Conservation (phyloP, 2,113 vertebrate species). For the Pelodiscus sinensis region DNA sequence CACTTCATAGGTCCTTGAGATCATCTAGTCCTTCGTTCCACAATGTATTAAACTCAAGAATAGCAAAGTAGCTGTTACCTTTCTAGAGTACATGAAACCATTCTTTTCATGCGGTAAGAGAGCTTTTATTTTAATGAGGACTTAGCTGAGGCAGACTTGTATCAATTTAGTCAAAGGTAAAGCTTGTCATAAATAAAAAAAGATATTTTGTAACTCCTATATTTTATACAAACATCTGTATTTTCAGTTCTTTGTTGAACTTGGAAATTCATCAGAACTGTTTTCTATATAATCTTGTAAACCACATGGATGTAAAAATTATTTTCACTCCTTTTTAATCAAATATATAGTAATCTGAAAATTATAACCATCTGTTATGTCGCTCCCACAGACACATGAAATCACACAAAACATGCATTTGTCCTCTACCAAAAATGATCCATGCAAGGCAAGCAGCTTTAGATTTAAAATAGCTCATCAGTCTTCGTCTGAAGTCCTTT, state of each 20-base stretch:
- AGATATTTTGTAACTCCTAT: neutral
- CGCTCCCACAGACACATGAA: neutral
- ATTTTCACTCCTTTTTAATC: neutral
- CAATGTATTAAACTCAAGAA: neutral
- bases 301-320: neutral
- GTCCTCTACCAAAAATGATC: neutral
- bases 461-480: neutral
- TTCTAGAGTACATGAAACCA: neutral
- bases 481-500: neutral
- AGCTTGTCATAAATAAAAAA: neutral
- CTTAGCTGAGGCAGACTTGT: neutral
- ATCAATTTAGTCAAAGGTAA: neutral
- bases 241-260: neutral
- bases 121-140: neutral
- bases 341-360: neutral
- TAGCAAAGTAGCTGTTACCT: neutral
- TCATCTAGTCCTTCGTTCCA: neutral
- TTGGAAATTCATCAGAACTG: neutral
- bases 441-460: neutral
- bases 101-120: neutral
- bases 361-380: neutral
- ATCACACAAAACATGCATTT: neutral
- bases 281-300: neutral
- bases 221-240: neutral
- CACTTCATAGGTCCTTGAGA: neutral